Conservation (phyloP, 2,797 vertebrate species). For the Microctenopoma lineatum region DNA sequence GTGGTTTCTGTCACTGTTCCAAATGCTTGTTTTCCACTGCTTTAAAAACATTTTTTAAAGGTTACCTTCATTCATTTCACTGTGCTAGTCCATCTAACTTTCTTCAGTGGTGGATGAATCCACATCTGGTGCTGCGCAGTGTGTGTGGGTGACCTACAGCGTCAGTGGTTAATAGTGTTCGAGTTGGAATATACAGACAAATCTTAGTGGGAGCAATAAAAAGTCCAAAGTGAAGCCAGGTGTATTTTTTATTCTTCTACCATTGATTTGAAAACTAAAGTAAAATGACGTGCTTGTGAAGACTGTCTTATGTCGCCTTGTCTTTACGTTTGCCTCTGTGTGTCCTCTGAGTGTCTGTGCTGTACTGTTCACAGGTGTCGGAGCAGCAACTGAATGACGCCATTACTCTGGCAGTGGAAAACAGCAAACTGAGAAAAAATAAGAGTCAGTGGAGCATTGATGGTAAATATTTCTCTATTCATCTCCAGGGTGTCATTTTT, state of each 20-base stretch:
- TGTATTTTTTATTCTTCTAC: no score
- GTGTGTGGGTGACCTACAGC: not conserved
- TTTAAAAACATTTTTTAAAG: not conserved
- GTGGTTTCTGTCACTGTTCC: no score
- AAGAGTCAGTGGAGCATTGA: slow-evolving; percentile 87
- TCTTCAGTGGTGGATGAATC: no score
- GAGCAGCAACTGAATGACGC: slow-evolving; percentile 92
- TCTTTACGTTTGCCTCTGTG: not conserved
- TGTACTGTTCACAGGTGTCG: slow-evolving; percentile 83
- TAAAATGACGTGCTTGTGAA: not conserved
- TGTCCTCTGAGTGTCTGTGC: not conserved
- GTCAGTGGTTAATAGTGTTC: no score
- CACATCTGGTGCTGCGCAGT: no score
- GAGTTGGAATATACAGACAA: no score
- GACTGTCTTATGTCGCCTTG: not conserved
- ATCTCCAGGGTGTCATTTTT: not conserved
- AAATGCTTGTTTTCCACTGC: not conserved
- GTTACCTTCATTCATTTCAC: not conserved
- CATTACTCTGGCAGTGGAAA: slow-evolving; percentile 89
- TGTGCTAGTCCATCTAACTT: no score
- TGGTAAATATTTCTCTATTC: slow-evolving; percentile 41
- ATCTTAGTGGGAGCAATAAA: no score
- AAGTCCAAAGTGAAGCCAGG: no score
- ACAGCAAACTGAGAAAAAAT: slow-evolving; percentile 85
- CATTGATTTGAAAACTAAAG: not conserved